Conservation (phyloP, 2,888 invertebrate species). For the Maniola hyperantus region DNA sequence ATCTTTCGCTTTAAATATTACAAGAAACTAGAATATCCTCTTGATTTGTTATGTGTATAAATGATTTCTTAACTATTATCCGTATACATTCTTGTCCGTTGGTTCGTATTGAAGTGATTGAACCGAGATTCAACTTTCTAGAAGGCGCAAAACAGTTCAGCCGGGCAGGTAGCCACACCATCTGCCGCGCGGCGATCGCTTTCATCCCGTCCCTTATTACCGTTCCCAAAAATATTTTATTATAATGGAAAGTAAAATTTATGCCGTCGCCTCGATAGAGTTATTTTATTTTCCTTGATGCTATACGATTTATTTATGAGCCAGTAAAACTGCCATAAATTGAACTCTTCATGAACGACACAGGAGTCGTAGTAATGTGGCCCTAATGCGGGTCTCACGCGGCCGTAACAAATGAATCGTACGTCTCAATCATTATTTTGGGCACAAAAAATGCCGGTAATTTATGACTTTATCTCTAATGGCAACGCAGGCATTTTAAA, state of each 20-base stretch:
- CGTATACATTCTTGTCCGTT: neutral
- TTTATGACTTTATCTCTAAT: conserved; percentile 38
- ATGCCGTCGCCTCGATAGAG: conserved; percentile 70
- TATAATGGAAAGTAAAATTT: conserved; percentile 74
- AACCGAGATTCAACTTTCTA: conserved; percentile 55
- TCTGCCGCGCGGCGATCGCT: conserved; percentile 76
- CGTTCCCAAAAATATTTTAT: conserved; percentile 78
- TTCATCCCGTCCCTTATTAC: conserved; percentile 74
- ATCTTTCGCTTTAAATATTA: conserved; percentile 1
- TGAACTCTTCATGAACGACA: conserved; percentile 65
- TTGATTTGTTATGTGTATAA: neutral
- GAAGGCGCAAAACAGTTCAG: conserved; percentile 44
- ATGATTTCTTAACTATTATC: neutral
- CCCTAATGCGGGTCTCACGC: conserved; percentile 65
- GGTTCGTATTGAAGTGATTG: neutral
- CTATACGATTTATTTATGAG: conserved; percentile 71
- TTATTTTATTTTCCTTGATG: conserved; percentile 73
- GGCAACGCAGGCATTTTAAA: conserved; percentile 33
- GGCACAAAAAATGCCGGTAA: conserved; percentile 39
- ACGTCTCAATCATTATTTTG: conserved; percentile 42
- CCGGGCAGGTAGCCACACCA: conserved; percentile 70
- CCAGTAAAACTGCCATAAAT: conserved; percentile 77
- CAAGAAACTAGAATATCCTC: neutral
- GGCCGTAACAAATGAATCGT: conserved; percentile 60
- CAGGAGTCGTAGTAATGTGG: conserved; percentile 41